Evolutionary conservation across 1,140 invertebrate species (phyloP), one percentile per base, ranked within the genome.

Genomic region (Pygmarrhopalites habei): DNA sequence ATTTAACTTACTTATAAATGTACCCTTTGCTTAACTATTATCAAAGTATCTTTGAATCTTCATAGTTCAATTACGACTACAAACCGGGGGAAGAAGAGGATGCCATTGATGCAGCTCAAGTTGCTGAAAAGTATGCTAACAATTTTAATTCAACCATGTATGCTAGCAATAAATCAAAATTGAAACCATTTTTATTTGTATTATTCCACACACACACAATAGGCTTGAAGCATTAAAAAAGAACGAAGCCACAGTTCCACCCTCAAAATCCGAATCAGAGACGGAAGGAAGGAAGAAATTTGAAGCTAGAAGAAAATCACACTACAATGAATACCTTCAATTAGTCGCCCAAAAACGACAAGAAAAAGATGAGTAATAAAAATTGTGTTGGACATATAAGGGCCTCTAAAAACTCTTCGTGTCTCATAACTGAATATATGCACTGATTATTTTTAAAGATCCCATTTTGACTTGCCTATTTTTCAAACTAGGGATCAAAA

Each of bases 241-340:
- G 65, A 79, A 82, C 80, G 81, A 23, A 83, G 86, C 35, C 5
- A 30, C 4, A 30, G 7, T 53, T 5, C 17, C 10, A 56, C 19
- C 17, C 2, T 12, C 2, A 56, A 23, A 4, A 32, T 56, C 29
- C 32, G 14, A 15, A 35, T 19, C 15, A 28, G 49, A 52, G 19
- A 66, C 87, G 86, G 78, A 62, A 81, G 83, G 71, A 81, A 12
- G 85, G 66, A 82, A 85, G 73, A 82, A 85, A 62, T 96, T 96
- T 75, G 88, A 94, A 76, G 83, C 85, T 41, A 96, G 95, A 75
- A 81, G 95, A 58, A 96, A 95, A 78, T 84, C 88, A 65, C 95
- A 99, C 75, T 99, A 99, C 77, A 94, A 95, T 76, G 95, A 99
- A 77, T 97, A 90, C 76, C 86, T 92, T n/a, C n/a, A n/a, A n/a